phyloP scores from a whole-genome alignment of 2,797 vertebrate species.

The Cyprinodon diabolis region DNA sequence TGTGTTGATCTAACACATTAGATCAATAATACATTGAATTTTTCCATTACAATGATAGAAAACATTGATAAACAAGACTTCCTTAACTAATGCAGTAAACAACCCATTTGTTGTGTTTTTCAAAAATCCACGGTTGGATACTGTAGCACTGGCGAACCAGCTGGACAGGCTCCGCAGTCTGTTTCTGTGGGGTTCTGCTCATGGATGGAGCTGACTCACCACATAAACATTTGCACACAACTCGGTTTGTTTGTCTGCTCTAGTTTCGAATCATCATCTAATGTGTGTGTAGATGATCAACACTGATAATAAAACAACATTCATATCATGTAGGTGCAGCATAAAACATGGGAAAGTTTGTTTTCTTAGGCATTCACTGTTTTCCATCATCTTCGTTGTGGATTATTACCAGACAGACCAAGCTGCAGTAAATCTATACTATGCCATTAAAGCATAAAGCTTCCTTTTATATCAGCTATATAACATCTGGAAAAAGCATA shows the following conservation, averaged over 20 bases:
- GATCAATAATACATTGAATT: neutral
- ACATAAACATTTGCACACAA: slow-evolving; percentile 52
- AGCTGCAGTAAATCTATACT: slow-evolving; percentile 32
- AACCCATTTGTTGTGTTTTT: neutral
- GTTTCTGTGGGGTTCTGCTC: slow-evolving; percentile 16
- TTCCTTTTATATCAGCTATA: slow-evolving; percentile 3
- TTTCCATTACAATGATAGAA: neutral
- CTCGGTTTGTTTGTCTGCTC: slow-evolving; percentile 35
- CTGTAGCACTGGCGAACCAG: slow-evolving; percentile 11
- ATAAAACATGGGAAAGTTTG: neutral
- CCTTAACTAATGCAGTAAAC: neutral
- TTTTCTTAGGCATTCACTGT: neutral
- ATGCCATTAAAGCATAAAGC: slow-evolving; percentile 25
- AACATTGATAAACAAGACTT: neutral
- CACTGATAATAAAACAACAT: slow-evolving; percentile 21
- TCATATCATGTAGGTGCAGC: neutral
- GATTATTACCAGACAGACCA: slow-evolving; percentile 25
- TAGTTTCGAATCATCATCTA: slow-evolving; percentile 41
- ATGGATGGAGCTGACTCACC: slow-evolving; percentile 69
- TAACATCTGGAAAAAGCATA: neutral
- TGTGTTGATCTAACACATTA: neutral
- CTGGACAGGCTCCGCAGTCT: slow-evolving; percentile 29
- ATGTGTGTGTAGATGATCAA: slow-evolving; percentile 32
- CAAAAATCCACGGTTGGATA: slow-evolving; percentile 11
- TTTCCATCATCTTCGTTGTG: neutral